Evolutionary conservation across 2,797 vertebrate genomes (phyloP).

Genomic region (Sarcoramphus papa): DNA sequence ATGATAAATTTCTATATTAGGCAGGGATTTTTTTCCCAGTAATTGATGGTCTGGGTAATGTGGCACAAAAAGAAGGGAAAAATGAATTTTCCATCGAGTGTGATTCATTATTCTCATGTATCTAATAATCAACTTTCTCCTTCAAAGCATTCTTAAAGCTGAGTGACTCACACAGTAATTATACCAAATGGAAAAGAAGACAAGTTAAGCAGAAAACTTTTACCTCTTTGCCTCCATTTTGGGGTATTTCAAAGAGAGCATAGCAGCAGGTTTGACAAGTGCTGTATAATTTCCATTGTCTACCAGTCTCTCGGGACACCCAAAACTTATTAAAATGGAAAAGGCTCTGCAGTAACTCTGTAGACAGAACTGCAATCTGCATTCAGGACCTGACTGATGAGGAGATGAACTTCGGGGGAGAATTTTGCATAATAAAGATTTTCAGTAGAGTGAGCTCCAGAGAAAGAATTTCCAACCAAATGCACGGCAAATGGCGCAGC

Average conservation of each 20-base stretch:
- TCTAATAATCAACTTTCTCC: background rate
- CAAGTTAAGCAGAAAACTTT: background rate
- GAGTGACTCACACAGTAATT: conserved; percentile 3
- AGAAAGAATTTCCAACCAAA: background rate
- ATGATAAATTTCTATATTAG: background rate
- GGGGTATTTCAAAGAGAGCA: background rate
- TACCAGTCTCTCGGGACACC: background rate
- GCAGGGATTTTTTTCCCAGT: background rate
- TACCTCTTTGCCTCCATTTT: background rate
- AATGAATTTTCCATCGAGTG: background rate
- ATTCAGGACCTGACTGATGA: background rate
- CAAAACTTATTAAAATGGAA: conserved; percentile 14
- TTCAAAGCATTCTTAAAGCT: conserved; percentile 26
- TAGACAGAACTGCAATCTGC: background rate
- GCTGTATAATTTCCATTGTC: background rate
- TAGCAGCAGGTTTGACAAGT: background rate
- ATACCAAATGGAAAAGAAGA: background rate
- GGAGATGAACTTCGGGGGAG: background rate
- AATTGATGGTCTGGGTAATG: background rate
- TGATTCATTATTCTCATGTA: conserved; percentile 20
- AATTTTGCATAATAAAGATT: conserved; percentile 15
- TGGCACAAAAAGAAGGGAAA: background rate
- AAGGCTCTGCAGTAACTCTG: background rate
- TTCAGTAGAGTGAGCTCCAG: background rate
- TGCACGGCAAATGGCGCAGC: fast-evolving